Evolutionary conservation across 2,888 invertebrate species (phyloP).

Genomic region (Cantharis nigra): DNA sequence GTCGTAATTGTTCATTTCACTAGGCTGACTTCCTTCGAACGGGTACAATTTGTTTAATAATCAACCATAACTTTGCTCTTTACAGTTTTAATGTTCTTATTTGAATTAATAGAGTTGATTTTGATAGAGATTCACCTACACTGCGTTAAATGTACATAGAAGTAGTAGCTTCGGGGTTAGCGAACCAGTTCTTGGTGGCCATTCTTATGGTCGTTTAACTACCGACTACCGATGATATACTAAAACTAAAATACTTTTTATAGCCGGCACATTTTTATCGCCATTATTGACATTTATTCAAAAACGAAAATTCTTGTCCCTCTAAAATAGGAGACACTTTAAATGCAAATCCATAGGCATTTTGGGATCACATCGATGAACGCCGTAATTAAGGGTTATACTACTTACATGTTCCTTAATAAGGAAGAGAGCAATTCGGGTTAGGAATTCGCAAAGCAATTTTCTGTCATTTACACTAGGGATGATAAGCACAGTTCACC

Average conservation of each 20-base stretch:
- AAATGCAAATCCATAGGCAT: neutral
- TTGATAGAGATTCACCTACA: constrained; percentile 28
- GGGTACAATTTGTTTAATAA: constrained; percentile 37
- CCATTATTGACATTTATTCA: constrained; percentile 34
- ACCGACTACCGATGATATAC: constrained; percentile 32
- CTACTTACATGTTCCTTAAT: neutral
- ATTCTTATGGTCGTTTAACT: constrained; percentile 38
- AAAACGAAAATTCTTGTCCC: constrained; percentile 5
- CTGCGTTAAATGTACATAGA: constrained; percentile 13
- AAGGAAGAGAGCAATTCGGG: neutral
- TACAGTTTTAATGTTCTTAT: constrained; percentile 9
- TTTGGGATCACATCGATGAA: neutral
- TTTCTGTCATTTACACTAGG: neutral
- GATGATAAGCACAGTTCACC: neutral
- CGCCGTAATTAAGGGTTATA: neutral
- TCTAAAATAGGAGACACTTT: neutral
- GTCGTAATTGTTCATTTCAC: neutral
- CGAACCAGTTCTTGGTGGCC: constrained; percentile 37
- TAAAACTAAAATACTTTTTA: constrained; percentile 33
- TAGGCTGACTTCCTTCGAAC: neutral
- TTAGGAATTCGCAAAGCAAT: neutral
- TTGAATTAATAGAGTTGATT: constrained; percentile 11
- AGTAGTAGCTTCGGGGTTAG: constrained; percentile 20
- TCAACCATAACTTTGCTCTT: constrained; percentile 31
- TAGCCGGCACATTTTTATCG: constrained; percentile 36